Percentiles rank a stretch among this genome's conserved stretches.
Evolutionary conservation across 2,797 vertebrate species (phyloP).

Genomic region (Gymnothorax reevesii): DNA sequence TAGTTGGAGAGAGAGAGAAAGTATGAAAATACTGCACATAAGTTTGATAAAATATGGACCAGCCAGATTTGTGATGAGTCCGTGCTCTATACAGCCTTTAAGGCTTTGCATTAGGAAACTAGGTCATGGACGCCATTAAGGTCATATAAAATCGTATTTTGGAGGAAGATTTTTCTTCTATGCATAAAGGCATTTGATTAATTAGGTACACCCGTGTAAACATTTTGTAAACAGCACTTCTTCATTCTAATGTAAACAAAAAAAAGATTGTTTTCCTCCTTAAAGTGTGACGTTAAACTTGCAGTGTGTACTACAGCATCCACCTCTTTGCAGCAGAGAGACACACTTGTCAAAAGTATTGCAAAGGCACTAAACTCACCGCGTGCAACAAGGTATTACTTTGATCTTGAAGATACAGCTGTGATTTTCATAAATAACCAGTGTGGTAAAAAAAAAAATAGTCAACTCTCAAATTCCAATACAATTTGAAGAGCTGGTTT

Average conservation of each 20-base stretch:
- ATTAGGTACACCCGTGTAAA: conserved; percentile 12
- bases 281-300: not conserved
- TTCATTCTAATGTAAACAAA: conserved; percentile 13
- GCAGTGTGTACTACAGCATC: not conserved
- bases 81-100: not conserved
- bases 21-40: not conserved
- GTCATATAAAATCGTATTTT: conserved; percentile 12
- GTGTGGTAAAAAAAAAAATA: not conserved
- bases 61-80: not conserved
- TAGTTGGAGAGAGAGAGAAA: not conserved
- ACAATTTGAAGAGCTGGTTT: no score
- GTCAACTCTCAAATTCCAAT: no score
- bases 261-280: not conserved
- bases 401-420: not conserved
- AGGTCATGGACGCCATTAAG: not conserved
- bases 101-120: not conserved
- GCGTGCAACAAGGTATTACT: not conserved
- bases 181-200: not conserved
- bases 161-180: not conserved
- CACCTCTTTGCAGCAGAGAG: not conserved
- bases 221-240: conserved; percentile 18
- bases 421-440: not conserved
- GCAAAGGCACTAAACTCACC: not conserved
- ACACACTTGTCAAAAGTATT: not conserved
- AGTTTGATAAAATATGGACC: conserved; percentile 5